A percentile compares a stretch with the other conserved stretches of the same genome.
Conservation (phyloP, 1,140 invertebrate species). For the Conus ventricosus region DNA sequence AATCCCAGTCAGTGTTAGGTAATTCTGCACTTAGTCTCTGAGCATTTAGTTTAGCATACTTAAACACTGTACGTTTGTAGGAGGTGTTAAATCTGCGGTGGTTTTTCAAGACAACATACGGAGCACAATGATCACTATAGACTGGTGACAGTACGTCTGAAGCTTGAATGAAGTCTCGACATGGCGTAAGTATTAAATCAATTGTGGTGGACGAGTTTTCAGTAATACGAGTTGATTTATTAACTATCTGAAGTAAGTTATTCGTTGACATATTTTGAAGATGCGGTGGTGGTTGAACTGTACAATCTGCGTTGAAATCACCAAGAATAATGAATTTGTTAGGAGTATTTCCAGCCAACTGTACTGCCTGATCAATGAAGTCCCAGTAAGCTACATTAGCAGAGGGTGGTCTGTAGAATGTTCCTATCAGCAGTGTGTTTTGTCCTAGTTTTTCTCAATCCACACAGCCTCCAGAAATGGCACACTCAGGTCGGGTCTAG, state of each 20-base stretch:
- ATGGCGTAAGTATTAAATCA: neutral
- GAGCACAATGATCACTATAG: neutral
- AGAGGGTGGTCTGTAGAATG: neutral
- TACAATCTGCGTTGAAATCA: conserved; percentile 8
- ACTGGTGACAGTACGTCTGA: neutral
- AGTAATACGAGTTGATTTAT: neutral
- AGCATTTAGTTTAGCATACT: no score
- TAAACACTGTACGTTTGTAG: no score
- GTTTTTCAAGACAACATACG: neutral
- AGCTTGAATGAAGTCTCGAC: neutral
- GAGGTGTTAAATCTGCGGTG: no score
- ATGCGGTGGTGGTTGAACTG: neutral
- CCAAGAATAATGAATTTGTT: neutral
- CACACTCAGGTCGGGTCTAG: neutral
- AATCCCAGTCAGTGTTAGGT: no score
- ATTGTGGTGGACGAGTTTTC: neutral
- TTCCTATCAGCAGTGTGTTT: neutral
- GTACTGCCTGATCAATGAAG: neutral
- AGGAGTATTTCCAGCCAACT: no score
- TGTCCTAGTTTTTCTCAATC: neutral
- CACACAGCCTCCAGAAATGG: neutral
- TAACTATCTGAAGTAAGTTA: neutral
- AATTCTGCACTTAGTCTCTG: no score
- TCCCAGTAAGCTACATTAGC: conserved; percentile 1
- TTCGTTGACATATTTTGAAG: neutral